Percentiles rank a stretch among this genome's conserved stretches.
phyloP scores from a whole-genome alignment of 2,113 vertebrate species.

The Nycticorax nycticorax region DNA sequence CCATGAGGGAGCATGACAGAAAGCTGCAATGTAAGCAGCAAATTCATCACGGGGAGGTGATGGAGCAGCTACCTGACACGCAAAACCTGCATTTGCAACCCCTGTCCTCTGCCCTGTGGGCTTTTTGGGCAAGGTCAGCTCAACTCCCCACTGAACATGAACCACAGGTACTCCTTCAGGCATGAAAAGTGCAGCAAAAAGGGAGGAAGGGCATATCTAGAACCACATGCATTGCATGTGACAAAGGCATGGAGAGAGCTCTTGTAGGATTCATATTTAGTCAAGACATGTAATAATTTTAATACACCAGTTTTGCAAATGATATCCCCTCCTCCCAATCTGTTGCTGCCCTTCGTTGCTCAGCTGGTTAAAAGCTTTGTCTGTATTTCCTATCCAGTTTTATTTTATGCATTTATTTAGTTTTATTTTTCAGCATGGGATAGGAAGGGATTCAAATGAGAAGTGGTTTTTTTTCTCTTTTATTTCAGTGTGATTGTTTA shows the following conservation, averaged over 20 bases:
- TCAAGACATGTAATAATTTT: background rate
- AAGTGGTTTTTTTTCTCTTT: background rate
- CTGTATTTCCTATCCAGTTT: background rate
- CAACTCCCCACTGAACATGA: background rate
- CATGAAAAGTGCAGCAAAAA: background rate
- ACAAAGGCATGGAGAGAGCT: background rate
- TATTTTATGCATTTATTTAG: background rate
- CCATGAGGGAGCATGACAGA: background rate
- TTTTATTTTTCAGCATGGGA: background rate
- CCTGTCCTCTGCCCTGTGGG: fast-evolving
- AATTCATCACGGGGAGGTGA: fast-evolving
- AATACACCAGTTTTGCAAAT: background rate
- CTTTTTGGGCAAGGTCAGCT: background rate
- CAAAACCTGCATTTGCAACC: fast-evolving
- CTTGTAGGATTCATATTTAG: background rate
- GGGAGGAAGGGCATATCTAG: background rate
- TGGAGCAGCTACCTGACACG: background rate
- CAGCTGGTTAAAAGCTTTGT: background rate
- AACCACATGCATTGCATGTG: fast-evolving
- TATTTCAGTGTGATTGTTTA: background rate
- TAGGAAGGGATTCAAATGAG: background rate
- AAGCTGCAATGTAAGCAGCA: background rate
- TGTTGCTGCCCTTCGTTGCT: background rate
- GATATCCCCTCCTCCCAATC: background rate
- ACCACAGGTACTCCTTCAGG: background rate